Percentiles rank a stretch among this genome's conserved stretches.
phyloP scores from a whole-genome alignment of 2,888 invertebrate genomes.

The Epinotia ramella region DNA sequence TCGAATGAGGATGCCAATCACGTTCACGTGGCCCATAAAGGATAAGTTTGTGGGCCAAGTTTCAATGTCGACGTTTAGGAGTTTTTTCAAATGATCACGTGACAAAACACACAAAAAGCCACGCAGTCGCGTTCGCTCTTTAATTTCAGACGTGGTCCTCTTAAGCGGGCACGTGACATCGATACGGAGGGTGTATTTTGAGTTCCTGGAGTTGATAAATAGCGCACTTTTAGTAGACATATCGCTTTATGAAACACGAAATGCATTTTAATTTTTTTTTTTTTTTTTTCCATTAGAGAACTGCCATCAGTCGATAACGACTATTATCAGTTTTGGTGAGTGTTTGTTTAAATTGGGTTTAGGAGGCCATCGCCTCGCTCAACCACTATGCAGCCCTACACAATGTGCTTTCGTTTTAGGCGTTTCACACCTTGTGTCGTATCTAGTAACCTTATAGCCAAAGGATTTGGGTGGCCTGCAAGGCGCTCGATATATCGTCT shows the following conservation, averaged over 20 bases:
- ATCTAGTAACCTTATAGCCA: too few species aligned
- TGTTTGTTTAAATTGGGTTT: too few species aligned
- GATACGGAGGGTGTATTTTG: conserved; percentile 55
- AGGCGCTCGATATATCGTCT: too few species aligned
- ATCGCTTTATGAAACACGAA: neutral
- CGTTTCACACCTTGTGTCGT: too few species aligned
- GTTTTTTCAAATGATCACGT: conserved; percentile 60
- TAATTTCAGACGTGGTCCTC: conserved; percentile 74
- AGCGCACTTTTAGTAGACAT: neutral
- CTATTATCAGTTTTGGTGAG: too few species aligned
- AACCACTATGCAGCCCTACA: too few species aligned
- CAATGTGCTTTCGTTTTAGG: too few species aligned
- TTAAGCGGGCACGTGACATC: conserved; percentile 62
- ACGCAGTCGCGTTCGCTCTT: conserved; percentile 65
- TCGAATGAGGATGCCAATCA: conserved; percentile 67
- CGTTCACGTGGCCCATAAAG: conserved; percentile 72
- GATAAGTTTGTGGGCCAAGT: conserved; percentile 68
- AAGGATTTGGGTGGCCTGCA: too few species aligned
- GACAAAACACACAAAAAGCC: conserved; percentile 62
- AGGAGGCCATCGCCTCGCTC: too few species aligned
- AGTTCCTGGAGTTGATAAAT: conserved; percentile 14
- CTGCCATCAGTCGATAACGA: too few species aligned
- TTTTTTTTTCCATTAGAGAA: too few species aligned
- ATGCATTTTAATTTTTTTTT: neutral
- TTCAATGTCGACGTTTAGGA: conserved; percentile 69